These are phyloP conservation scores for Eospalax fontanierii DNA, from an alignment of 2,797 vertebrate genomes.

Conservation along the genomic window DNA sequence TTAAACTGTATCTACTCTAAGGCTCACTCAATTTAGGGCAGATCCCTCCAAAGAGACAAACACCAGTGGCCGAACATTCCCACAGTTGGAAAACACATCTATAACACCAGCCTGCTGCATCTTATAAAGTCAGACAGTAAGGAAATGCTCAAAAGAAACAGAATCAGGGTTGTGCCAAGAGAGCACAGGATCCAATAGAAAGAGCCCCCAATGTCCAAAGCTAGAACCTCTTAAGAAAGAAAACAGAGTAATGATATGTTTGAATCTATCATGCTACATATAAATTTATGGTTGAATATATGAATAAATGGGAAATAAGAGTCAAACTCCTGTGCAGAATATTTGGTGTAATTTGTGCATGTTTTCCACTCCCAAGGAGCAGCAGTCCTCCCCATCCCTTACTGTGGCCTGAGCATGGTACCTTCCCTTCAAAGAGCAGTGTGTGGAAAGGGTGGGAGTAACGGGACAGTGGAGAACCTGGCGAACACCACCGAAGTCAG, in stretches of 20 bases:
- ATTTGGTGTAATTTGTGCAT: neutral
- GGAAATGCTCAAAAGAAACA: neutral
- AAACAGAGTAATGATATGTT: neutral
- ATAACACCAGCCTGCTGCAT: neutral
- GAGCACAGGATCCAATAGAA: neutral
- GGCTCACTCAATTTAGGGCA: slow-evolving; percentile 77
- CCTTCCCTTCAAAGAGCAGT: slow-evolving; percentile 25
- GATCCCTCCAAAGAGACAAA: slow-evolving; percentile 74
- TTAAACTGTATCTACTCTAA: slow-evolving; percentile 55
- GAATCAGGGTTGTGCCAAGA: neutral
- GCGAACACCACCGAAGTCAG: no score
- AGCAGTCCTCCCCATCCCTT: neutral
- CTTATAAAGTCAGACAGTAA: neutral
- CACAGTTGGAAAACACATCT: slow-evolving; percentile 76
- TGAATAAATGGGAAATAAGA: neutral
- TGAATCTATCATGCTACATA: neutral
- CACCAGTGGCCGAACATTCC: slow-evolving; percentile 86
- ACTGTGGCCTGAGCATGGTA: neutral
- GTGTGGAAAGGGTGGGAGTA: neutral
- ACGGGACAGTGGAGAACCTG: neutral
- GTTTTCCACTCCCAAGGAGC: neutral
- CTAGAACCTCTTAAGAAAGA: neutral
- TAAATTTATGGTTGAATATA: neutral
- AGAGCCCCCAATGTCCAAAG: neutral
- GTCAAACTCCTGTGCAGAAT: neutral